Conservation (phyloP, 2,797 vertebrate species). For the Streptopelia turtur region DNA sequence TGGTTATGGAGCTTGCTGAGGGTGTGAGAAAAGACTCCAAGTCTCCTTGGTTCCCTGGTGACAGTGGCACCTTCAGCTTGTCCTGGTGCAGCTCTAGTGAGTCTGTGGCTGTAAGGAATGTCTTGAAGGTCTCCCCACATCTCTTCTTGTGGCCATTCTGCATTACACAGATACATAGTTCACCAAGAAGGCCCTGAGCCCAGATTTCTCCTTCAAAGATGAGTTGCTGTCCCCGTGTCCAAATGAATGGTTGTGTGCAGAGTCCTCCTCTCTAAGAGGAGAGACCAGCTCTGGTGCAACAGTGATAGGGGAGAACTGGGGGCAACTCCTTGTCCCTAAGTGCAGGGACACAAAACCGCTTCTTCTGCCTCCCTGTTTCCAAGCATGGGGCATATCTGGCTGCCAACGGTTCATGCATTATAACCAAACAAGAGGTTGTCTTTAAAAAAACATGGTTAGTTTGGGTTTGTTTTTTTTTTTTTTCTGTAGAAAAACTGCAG, state of each 20-base stretch:
- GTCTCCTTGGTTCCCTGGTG: background rate
- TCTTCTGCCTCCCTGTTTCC: background rate
- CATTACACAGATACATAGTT: rapidly evolving
- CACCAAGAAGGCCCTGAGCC: background rate
- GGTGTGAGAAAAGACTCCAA: background rate
- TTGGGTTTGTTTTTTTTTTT: background rate
- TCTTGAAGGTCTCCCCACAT: background rate
- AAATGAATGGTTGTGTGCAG: background rate
- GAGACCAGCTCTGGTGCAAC: background rate
- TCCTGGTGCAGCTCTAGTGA: background rate
- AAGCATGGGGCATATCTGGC: background rate
- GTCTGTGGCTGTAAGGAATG: background rate
- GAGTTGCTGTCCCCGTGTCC: background rate
- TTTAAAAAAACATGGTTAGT: background rate
- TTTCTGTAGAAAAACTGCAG: background rate
- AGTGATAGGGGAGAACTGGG: background rate
- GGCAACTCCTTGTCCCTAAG: background rate
- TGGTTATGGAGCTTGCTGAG: background rate
- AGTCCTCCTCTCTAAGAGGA: background rate
- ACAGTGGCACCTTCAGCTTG: background rate
- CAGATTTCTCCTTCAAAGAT: background rate
- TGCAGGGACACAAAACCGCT: background rate
- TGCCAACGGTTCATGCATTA: background rate
- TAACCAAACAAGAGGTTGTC: background rate
- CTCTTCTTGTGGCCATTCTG: background rate